Percentiles rank a stretch among this genome's conserved stretches.
phyloP scores from a whole-genome alignment of 2,113 vertebrate species.

The Salminus brasiliensis region DNA sequence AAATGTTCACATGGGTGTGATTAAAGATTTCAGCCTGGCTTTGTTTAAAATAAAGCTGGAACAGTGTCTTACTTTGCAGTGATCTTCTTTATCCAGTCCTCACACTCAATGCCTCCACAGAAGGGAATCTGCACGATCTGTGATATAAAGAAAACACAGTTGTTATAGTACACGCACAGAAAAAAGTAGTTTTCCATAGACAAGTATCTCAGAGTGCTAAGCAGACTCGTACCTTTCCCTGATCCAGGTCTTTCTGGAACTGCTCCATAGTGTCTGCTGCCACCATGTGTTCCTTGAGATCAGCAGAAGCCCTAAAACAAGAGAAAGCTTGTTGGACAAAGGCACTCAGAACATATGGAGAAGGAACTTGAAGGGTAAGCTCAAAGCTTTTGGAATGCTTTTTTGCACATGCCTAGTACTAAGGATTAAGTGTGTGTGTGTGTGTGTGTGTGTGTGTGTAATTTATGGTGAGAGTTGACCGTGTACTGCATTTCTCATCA shows the following conservation, averaged over 20 bases:
- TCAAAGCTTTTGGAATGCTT: no score
- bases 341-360: neutral
- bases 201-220: neutral
- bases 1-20: neutral
- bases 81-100: conserved; percentile 98
- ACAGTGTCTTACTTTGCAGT: conserved; percentile 85
- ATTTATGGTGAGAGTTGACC: no score
- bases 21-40: neutral
- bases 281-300: conserved; percentile 89
- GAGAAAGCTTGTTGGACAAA: neutral
- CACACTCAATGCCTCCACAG: conserved; percentile 91
- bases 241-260: conserved; percentile 91
- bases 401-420: no score
- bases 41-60: neutral
- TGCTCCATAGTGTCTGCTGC: conserved; percentile 87
- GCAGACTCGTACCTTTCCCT: conserved; percentile 83
- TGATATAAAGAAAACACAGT: neutral
- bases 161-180: neutral
- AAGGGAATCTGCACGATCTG: conserved; percentile 97
- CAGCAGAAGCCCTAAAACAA: conserved; percentile 82
- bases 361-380: neutral
- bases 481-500: no score
- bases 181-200: neutral
- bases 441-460: no score
- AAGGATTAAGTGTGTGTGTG: no score